Percentiles rank a stretch among this genome's conserved stretches.
phyloP scores from a whole-genome alignment of 2,888 invertebrate species.

The Torymus tubicola region DNA sequence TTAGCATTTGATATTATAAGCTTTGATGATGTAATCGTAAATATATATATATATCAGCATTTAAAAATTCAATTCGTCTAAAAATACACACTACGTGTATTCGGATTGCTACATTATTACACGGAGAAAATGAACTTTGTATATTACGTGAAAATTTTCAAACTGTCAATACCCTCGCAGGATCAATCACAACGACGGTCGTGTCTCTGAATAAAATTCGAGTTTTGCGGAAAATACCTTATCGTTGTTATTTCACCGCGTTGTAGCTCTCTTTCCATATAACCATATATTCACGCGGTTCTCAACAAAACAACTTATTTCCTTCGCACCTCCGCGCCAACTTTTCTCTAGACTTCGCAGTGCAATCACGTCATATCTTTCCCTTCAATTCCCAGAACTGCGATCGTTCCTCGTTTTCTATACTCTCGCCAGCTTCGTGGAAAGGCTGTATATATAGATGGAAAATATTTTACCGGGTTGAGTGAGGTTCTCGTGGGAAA shows the following conservation, averaged over 20 bases:
- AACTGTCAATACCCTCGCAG: no score
- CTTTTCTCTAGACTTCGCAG: neutral
- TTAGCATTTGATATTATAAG: no score
- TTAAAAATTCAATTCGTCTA: no score
- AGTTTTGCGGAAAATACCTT: slow-evolving; percentile 11
- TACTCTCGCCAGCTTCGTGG: neutral
- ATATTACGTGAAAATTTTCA: no score
- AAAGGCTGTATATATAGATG: neutral
- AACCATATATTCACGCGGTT: neutral
- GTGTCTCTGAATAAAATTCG: no score
- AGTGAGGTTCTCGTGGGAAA: no score
- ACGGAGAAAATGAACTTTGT: no score
- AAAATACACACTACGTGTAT: no score
- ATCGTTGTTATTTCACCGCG: slow-evolving; percentile 21
- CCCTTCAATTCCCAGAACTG: neutral
- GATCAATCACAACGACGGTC: no score
- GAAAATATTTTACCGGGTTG: slow-evolving; percentile 39
- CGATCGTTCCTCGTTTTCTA: neutral
- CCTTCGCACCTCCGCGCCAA: neutral
- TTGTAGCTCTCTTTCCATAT: neutral
- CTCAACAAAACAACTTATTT: neutral
- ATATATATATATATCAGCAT: no score
- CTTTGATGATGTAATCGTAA: no score
- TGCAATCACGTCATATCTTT: slow-evolving; percentile 36
- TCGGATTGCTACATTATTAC: no score